A percentile compares a stretch with the other conserved stretches of the same genome.
Evolutionary conservation across 2,797 vertebrate genomes (phyloP).

Genomic region (Morelia viridis): DNA sequence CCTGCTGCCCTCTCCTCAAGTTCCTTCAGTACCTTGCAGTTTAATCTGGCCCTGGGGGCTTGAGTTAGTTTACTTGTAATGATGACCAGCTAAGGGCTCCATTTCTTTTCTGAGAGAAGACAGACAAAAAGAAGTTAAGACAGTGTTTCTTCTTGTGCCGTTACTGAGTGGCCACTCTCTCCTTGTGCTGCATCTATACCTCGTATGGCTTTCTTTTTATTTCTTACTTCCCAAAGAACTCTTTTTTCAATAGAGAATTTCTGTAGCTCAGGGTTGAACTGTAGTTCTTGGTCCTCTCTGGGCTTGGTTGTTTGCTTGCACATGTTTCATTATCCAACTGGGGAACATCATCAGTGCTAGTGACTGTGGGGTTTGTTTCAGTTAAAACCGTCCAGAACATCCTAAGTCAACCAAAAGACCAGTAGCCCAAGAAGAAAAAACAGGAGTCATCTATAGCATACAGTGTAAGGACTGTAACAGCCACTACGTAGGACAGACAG

Average conservation of each 20-base stretch:
- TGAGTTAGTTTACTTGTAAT: no score
- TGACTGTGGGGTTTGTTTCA: background rate
- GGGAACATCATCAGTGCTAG: background rate
- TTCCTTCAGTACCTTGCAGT: background rate
- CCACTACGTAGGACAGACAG: background rate
- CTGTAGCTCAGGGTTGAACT: background rate
- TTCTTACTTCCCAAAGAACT: background rate
- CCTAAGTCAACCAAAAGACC: background rate
- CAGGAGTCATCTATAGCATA: background rate
- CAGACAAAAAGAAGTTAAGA: background rate
- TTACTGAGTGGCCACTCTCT: background rate
- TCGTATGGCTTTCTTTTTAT: background rate
- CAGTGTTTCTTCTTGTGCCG: background rate
- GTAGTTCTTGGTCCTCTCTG: background rate
- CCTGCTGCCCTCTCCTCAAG: background rate
- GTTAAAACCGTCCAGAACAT: background rate
- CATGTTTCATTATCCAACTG: background rate
- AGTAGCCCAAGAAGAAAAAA: background rate
- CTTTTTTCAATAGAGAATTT: background rate
- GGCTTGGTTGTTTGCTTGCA: background rate
- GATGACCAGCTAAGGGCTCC: background rate
- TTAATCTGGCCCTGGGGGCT: background rate
- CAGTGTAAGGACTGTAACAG: background rate
- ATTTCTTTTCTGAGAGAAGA: background rate
- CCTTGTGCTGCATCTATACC: background rate